Evolutionary conservation across 2,888 invertebrate species (phyloP), one percentile per base, ranked within the genome.

Genomic region (Lycophotia porphyrea): DNA sequence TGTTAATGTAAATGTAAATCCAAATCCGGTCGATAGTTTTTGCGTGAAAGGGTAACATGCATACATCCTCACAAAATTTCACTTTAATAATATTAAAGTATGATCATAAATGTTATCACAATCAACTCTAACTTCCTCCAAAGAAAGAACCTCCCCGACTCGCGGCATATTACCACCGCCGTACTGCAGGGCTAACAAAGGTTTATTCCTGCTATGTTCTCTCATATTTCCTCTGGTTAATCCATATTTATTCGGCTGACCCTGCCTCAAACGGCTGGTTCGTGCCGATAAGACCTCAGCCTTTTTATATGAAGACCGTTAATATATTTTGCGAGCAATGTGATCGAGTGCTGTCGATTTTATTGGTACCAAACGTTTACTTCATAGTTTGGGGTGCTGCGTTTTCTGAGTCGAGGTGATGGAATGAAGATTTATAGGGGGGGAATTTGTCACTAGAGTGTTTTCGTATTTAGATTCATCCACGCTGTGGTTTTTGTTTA

Each of bases 191-290:
- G 81, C 88, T 90, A 90, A 91, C 92, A 91, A 91, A 92, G 92
- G 90, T 91, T 92, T 91, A 90, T 89, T 89, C 78, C 88, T 89
- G 81, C 87, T 87, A 85, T 91, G 88, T 91, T 88, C 78, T 81
- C 91, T 93, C 92, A 94, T 94, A 94, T 94, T 94, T 94, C 91
- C 92, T 88, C 91, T 88, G 83, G 90, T 90, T 95, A 95, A 94
- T 95, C 95, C 95, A 94, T 95, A 95, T 95, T 95, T 95, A 96
- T 94, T 92, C 90, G 91, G 92, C 93, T 91, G 93, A 93, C 94
- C 95, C 93, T 89, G 88, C 88, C 84, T 87, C 86, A 81, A 90
- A 88, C 92, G 93, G 88, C 87, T 87, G 88, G 79, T 87, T 80
- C 86, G 76, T 81, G 78, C 78, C 87, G 86, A 87, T 87, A 87